Evolutionary conservation across 2,113 vertebrate genomes (phyloP).

Genomic region (Miniopterus natalensis): DNA sequence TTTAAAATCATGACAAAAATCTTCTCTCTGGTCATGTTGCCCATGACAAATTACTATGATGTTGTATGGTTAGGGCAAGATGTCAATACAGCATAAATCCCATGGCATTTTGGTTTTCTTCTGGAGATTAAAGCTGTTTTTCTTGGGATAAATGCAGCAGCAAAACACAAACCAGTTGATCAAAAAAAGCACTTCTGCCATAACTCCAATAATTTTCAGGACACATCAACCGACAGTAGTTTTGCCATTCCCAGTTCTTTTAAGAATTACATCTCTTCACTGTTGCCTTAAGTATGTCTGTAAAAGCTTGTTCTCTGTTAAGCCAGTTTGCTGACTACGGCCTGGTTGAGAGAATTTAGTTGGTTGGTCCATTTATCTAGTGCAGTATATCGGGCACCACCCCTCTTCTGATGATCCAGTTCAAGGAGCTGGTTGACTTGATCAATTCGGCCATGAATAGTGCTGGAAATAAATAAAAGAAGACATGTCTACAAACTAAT

Average conservation of each 20-base stretch:
- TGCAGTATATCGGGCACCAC: constrained; percentile 97
- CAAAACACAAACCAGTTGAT: constrained; percentile 94
- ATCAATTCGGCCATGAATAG: constrained; percentile 98
- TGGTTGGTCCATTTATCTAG: constrained; percentile 99
- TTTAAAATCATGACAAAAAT: constrained; percentile 93
- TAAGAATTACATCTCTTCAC: constrained; percentile 90
- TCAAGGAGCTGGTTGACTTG: constrained; percentile 98
- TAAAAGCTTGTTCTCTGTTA: constrained; percentile 90
- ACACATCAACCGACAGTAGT: constrained; percentile 91
- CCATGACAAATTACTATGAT: constrained; percentile 90
- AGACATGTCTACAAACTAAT: not conserved
- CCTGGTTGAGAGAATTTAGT: constrained; percentile 99
- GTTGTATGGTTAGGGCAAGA: constrained; percentile 90
- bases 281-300: constrained; percentile 88
- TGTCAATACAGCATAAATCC: constrained; percentile 93
- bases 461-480: constrained; percentile 88
- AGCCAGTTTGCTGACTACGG: constrained; percentile 99
- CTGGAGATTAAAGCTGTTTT: constrained; percentile 94
- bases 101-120: constrained; percentile 93
- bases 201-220: constrained; percentile 92
- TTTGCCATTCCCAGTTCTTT: constrained; percentile 92
- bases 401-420: constrained; percentile 99
- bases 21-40: constrained; percentile 91
- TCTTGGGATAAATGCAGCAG: constrained; percentile 94
- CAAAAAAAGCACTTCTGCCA: constrained; percentile 93